phyloP scores from a whole-genome alignment of 2,113 vertebrate species.

The Onychostruthus taczanowskii region DNA sequence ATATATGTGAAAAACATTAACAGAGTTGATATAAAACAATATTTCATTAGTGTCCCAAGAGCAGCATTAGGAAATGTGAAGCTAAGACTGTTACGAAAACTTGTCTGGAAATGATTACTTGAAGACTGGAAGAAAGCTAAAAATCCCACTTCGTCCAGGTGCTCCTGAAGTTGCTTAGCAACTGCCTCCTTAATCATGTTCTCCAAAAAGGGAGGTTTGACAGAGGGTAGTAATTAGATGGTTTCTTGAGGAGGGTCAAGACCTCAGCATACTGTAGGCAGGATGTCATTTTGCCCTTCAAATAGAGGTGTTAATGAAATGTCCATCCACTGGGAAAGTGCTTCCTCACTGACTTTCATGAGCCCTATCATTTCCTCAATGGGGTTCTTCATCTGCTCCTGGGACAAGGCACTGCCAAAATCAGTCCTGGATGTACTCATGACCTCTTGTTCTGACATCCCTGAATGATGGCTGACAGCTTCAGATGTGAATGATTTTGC shows the following conservation, averaged over 20 bases:
- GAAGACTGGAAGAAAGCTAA: conserved; percentile 19
- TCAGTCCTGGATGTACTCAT: background rate
- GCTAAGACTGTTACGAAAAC: conserved; percentile 5
- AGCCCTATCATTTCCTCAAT: background rate
- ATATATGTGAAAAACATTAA: conserved; percentile 31
- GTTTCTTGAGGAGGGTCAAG: conserved; percentile 42
- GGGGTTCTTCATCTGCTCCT: background rate
- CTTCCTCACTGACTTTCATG: background rate
- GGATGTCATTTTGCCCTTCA: conserved; percentile 44
- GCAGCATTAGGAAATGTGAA: conserved; percentile 49
- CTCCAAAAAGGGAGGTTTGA: conserved; percentile 49
- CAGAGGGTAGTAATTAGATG: conserved; percentile 42
- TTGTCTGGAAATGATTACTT: conserved; percentile 53
- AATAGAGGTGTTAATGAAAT: conserved; percentile 41
- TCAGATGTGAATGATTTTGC: background rate
- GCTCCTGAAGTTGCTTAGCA: conserved; percentile 55
- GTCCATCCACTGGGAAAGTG: background rate
- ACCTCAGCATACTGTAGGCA: conserved; percentile 19
- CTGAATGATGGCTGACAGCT: background rate
- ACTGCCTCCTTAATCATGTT: conserved; percentile 52
- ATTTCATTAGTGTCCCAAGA: conserved; percentile 46
- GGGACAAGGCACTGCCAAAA: background rate
- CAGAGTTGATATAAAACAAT: conserved; percentile 3
- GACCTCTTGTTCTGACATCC: background rate
- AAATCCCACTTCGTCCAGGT: conserved; percentile 47